Conservation (phyloP, 2,888 invertebrate species). For the Polydesmus complanatus region DNA sequence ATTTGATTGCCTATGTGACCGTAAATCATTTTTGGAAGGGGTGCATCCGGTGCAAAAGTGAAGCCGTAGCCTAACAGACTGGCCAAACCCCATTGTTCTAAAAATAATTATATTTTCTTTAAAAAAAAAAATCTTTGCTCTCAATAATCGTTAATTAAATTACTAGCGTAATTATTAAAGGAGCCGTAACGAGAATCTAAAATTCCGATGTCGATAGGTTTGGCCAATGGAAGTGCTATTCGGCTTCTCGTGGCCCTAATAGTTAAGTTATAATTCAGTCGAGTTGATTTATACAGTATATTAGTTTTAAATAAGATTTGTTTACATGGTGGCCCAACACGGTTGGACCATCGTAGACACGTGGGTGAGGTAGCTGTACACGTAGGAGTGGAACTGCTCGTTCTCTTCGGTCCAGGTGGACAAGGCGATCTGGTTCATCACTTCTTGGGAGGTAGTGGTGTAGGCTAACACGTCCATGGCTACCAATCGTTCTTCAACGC, state of each 20-base stretch:
- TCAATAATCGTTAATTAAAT: too few species aligned
- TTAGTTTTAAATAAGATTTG: too few species aligned
- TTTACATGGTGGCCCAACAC: conserved; percentile 13
- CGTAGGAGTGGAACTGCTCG: conserved; percentile 27
- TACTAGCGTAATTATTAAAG: not conserved
- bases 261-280: too few species aligned
- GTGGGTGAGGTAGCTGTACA: conserved; percentile 26
- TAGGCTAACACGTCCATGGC: conserved; percentile 10
- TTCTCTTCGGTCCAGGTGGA: conserved; percentile 28
- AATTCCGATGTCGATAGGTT: conserved; percentile 1
- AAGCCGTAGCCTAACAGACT: not conserved
- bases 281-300: too few species aligned
- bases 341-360: conserved; percentile 11
- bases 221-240: conserved; percentile 8
- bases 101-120: not conserved
- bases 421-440: conserved; percentile 25
- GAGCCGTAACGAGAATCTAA: conserved; percentile 1
- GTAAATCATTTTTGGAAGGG: conserved; percentile 1
- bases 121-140: too few species aligned
- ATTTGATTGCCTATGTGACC: not conserved
- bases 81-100: conserved; percentile 9
- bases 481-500: not conserved
- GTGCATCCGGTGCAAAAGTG: not conserved
- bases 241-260: conserved; percentile 9
- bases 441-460: conserved; percentile 10